Percentiles rank a stretch among this genome's conserved stretches.
phyloP scores from a whole-genome alignment of 2,797 vertebrate genomes.

The Semaprochilodus insignis region DNA sequence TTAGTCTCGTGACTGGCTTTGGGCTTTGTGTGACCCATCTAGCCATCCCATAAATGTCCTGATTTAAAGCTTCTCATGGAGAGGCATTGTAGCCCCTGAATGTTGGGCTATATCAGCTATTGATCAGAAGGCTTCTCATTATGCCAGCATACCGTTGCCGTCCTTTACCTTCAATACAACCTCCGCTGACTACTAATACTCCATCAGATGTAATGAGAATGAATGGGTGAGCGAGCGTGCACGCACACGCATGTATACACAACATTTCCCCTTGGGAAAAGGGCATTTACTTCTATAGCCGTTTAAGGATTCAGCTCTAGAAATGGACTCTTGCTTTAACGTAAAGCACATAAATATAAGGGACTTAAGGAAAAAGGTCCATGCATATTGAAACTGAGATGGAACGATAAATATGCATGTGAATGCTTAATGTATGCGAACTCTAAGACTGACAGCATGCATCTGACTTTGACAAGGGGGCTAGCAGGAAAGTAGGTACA shows the following conservation, averaged over 20 bases:
- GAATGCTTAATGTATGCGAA: constrained; percentile 10
- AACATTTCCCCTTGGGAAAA: constrained; percentile 54
- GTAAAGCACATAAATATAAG: constrained; percentile 31
- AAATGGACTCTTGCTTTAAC: constrained; percentile 2
- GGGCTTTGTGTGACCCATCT: neutral
- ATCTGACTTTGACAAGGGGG: constrained; percentile 16
- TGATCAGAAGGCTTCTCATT: constrained; percentile 61
- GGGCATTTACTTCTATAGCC: constrained; percentile 47
- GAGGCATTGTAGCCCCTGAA: neutral
- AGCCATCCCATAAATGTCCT: constrained; percentile 2
- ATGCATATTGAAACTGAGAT: neutral
- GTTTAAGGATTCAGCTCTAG: constrained; percentile 25
- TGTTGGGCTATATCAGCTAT: constrained; percentile 55
- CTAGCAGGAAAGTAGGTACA: neutral
- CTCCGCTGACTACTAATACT: constrained; percentile 45
- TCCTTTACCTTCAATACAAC: constrained; percentile 43
- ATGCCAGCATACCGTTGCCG: constrained; percentile 52
- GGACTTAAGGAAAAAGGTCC: neutral
- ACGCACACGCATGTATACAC: neutral
- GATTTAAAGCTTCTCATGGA: constrained; percentile 9
- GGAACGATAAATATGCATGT: constrained; percentile 16
- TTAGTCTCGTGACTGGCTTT: neutral
- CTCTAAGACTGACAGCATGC: neutral
- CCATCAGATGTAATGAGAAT: constrained; percentile 56
- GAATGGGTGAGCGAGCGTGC: constrained; percentile 36